Evolutionary conservation across 2,797 vertebrate genomes (phyloP).

Genomic region (Amphiprion clarkii): DNA sequence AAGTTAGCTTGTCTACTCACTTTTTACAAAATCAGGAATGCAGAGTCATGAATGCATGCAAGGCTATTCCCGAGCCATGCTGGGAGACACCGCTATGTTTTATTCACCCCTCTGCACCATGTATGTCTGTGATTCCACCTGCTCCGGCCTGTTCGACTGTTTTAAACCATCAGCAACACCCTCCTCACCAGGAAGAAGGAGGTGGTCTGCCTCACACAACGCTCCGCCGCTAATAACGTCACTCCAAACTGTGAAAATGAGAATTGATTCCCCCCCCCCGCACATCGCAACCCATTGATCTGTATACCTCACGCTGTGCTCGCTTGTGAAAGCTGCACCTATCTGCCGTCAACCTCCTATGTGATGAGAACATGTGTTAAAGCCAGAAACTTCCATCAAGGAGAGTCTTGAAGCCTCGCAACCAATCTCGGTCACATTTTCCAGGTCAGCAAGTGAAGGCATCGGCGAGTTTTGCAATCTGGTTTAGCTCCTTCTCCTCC

Average conservation of each 20-base stretch:
- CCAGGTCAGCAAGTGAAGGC: constrained; percentile 46
- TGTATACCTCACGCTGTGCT: constrained; percentile 12
- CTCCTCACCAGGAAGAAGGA: not conserved
- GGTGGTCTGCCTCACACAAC: not conserved
- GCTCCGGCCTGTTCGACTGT: not conserved
- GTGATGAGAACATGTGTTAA: constrained; percentile 20
- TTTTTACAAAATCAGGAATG: not conserved
- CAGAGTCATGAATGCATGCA: not conserved
- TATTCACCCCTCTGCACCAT: not conserved
- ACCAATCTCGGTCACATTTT: constrained; percentile 45
- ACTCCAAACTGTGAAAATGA: constrained; percentile 39
- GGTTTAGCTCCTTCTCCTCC: constrained; percentile 46
- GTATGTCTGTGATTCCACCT: not conserved
- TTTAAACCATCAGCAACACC: not conserved
- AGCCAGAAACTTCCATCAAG: constrained; percentile 25
- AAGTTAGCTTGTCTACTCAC: not conserved
- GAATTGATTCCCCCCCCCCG: constrained; percentile 43
- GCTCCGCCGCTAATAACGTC: constrained; percentile 21
- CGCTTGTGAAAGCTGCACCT: constrained; percentile 18
- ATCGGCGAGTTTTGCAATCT: constrained; percentile 27
- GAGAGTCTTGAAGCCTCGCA: constrained; percentile 7
- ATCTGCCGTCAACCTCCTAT: constrained; percentile 5
- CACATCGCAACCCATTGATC: constrained; percentile 20
- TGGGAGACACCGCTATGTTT: not conserved
- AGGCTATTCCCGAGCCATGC: not conserved